Base-by-base conservation (phyloP, 2,113 vertebrate genomes). In the Ictidomys tridecemlineatus region DNA sequence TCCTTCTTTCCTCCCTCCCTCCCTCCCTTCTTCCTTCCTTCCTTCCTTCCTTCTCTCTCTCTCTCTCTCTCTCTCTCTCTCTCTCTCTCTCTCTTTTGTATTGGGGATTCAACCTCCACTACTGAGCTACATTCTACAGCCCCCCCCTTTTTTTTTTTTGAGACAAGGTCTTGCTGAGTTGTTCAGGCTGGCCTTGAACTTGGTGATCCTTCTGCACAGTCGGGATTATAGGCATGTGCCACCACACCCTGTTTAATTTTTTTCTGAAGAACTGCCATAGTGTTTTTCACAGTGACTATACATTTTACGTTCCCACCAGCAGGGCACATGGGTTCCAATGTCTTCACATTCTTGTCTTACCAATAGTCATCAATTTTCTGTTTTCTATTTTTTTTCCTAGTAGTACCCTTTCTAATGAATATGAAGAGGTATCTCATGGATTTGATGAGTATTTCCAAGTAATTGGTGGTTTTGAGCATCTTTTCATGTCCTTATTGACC, bases 401-500 rank as follows among this genome's bases (percentile, higher is more conserved):
- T 45, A 65, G 28, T 53, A 42, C 12, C 4, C 39, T 37, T 65
- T 17, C 22, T 42, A 39, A 48, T 85, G 70, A 1, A 1, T 39
- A 24, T 77, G 79, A 82, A 94, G 42, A 80, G 42, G 30, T 72
- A 6, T 94, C 17, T 95, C 53, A 34, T 32, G 37, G 14, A 32
- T 95, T 95, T 89, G 56, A 79, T 87, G 63, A 51, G 11, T 13
- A 5, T 92, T 84, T 88, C n/a, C 24, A 73, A 79, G 84, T 53
- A 63, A 30, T 82, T 89, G 61, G 11, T 92, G 67, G 69, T 70
- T 39, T 39, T 86, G 70, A 94, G 78, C 6, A 89, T 92, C n/a
- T 92, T 90, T 90, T 84, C 22, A 26, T 87, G 72, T 92, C 16
- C 12, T 92, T 90, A 24, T 73, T 94, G 65, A 77, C 72, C 48